Evolutionary conservation across 1,140 invertebrate genomes (phyloP), one percentile per base, ranked within the genome.

Genomic region (Tetraneura akinire): DNA sequence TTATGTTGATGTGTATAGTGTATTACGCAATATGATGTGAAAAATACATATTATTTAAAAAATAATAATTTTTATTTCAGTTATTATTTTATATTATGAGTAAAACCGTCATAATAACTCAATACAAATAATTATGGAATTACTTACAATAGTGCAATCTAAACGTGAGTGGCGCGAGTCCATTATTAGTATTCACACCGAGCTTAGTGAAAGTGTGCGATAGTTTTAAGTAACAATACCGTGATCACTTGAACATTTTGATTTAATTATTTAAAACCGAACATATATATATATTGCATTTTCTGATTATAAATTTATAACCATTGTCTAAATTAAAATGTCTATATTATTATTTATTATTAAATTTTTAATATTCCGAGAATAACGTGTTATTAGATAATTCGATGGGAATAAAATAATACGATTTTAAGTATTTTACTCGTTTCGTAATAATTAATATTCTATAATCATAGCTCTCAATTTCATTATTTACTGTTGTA

Each of bases 51-150:
- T 37, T 37, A 37, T 64, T 37, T n/a, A n/a, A n/a, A 32, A 64
- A 37, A 64, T 32, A 64, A 37, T 64, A n/a, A n/a, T 26, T 37
- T n/a, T 18, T 62, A 62, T 37, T 64, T 64, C 32, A 37, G 29
- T 45, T 66, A 66, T 66, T 42, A 66, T 66, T n/a, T n/a, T 66
- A 66, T 42, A 37, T 66, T 66, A 66, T 62, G 26, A 62, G 57
- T 62, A 62, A 62, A 62, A 62, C 13, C 45, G 32, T 4, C 13
- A 10, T 47, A 47, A 47, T 10, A 47, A 47, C 45, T 47, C 45
- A 37, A 57, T 26, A n/a, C 29, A 21, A 13, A 37, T 29, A 32
- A 37, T n/a, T 32, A n/a, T 21, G n/a, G 1, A 42, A 66, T 66
- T 66, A 42, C n/a, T 64, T 37, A 10, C 32, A 64, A 13, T n/a